A percentile compares a stretch with the other conserved stretches of the same genome.
phyloP scores from a whole-genome alignment of 2,113 vertebrate species.

The Progne subis region DNA sequence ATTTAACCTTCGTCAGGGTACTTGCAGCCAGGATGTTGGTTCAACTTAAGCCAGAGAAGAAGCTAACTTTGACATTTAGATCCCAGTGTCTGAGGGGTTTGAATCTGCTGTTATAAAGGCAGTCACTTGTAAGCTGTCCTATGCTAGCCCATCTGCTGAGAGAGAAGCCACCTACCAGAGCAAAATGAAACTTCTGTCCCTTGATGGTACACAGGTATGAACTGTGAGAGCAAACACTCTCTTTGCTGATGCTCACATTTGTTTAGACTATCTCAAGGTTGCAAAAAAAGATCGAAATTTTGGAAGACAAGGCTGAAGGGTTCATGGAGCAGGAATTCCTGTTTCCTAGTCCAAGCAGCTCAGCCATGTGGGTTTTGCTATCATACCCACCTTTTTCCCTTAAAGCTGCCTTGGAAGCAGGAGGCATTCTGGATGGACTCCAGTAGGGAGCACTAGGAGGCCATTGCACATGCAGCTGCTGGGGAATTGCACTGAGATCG shows the following conservation, averaged over 20 bases:
- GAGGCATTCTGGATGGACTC: slow-evolving; percentile 3
- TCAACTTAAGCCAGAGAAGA: background rate
- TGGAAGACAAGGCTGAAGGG: background rate
- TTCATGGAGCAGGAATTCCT: background rate
- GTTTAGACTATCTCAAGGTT: background rate
- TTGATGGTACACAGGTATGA: background rate
- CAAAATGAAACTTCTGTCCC: background rate
- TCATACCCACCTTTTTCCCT: background rate
- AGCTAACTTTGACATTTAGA: background rate
- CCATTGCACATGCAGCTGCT: background rate
- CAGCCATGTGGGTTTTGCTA: background rate
- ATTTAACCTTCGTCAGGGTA: background rate
- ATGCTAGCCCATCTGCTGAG: background rate
- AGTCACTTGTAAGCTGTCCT: background rate
- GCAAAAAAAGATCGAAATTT: background rate
- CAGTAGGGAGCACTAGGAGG: slow-evolving; percentile 61
- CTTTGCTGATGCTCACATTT: background rate
- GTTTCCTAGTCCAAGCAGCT: background rate
- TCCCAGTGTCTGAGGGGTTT: background rate
- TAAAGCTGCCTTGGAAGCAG: background rate
- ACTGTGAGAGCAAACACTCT: background rate
- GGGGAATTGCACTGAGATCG: background rate
- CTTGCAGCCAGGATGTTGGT: background rate
- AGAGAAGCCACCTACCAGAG: background rate
- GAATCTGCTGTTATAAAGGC: background rate